phyloP scores from a whole-genome alignment of 2,113 vertebrate species.

The Oryctolagus cuniculus region DNA sequence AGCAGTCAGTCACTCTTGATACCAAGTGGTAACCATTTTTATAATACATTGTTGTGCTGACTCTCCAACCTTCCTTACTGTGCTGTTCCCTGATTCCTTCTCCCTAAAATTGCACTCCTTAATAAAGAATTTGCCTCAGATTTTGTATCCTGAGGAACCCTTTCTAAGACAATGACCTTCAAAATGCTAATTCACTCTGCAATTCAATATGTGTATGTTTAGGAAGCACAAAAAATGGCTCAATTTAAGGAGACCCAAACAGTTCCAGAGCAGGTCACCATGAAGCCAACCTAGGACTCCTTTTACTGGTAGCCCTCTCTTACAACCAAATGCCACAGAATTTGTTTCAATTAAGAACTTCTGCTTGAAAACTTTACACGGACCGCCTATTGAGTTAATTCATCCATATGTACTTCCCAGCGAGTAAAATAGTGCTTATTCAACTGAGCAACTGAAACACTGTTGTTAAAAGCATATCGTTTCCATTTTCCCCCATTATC shows the following conservation, averaged over 20 bases:
- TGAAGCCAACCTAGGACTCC: background rate
- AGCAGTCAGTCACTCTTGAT: background rate
- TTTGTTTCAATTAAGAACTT: slow-evolving; percentile 1
- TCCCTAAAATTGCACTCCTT: background rate
- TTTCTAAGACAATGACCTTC: background rate
- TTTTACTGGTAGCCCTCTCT: background rate
- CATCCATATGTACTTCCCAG: background rate
- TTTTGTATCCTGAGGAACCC: background rate
- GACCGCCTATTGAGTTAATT: background rate
- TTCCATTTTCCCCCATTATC: background rate
- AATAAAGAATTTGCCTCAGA: background rate
- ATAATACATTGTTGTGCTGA: background rate
- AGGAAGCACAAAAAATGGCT: background rate
- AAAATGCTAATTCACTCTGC: background rate
- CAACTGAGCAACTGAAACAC: slow-evolving; percentile 5
- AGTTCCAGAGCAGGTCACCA: background rate
- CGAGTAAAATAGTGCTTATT: slow-evolving; percentile 1
- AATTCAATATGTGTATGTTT: background rate
- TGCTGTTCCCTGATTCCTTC: background rate
- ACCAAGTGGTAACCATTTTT: background rate
- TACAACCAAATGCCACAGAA: background rate
- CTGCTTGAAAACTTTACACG: background rate
- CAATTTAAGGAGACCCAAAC: background rate
- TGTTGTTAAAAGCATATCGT: background rate
- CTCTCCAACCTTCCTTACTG: background rate